Conservation (phyloP, 2,888 invertebrate species). For the Phanerotoma sp. region DNA sequence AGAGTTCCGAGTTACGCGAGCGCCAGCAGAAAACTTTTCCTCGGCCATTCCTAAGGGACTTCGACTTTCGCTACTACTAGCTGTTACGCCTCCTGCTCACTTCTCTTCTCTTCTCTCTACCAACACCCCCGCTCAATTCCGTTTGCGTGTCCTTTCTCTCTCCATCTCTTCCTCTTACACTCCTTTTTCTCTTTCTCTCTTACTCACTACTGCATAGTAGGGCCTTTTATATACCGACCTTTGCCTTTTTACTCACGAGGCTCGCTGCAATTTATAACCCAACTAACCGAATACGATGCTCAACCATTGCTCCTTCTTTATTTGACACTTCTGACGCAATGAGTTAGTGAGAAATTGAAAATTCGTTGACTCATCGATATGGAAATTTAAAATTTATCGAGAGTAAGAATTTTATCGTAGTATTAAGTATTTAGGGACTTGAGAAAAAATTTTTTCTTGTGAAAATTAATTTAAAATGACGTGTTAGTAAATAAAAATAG, state of each 20-base stretch:
- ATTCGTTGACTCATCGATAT: conserved; percentile 12
- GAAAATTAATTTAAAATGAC: no score
- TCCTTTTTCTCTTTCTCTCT: conserved; percentile 2
- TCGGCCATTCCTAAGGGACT: conserved; percentile 45
- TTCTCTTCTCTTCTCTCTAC: conserved; percentile 4
- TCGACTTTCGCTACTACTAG: conserved; percentile 31
- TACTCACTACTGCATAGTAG: no score
- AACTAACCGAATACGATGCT: conserved; percentile 50
- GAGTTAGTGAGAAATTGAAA: conserved; percentile 13
- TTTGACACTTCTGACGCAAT: conserved; percentile 29
- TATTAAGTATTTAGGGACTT: not conserved
- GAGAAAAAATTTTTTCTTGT: no score
- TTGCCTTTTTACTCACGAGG: conserved; percentile 25
- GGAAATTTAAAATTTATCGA: conserved; percentile 1
- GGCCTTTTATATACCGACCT: no score
- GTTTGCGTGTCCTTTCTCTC: conserved; percentile 1
- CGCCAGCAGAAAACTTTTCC: conserved; percentile 50
- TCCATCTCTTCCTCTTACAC: no score
- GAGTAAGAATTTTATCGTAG: not conserved
- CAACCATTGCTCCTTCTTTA: conserved; percentile 30
- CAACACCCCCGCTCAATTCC: not conserved
- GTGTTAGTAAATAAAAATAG: no score
- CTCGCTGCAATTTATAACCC: conserved; percentile 50
- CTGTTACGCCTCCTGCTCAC: conserved; percentile 10
- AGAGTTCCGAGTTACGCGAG: conserved; percentile 52